Evolutionary conservation across 2,888 invertebrate species (phyloP), one percentile per base, ranked within the genome.

Genomic region (Trichacis sp.): DNA sequence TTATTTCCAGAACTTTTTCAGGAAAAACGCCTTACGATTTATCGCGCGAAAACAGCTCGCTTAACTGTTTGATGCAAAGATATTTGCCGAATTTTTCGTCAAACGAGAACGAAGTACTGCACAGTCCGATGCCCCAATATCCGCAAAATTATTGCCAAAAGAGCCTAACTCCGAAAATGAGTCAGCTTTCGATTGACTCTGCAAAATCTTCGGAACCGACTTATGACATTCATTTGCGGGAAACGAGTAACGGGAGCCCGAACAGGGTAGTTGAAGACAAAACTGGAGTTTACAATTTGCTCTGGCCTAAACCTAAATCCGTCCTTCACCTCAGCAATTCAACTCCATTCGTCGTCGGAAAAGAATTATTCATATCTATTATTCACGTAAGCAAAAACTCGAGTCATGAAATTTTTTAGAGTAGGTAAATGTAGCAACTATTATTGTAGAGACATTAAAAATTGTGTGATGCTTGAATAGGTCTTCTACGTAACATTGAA

Each of bases 281-380:
- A 70, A 72, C 74, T 17, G 72, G 78, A 3, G 69, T 82, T 64
- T 83, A 80, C 65, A 76, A 70, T 60, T 68, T 83, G 9, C 72
- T 90, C 38, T 90, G 90, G 89, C 90, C 90, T 1, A 87, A 87
- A 65, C 89, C 89, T 0, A 88, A 88, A 74, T 85, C 85, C 53
- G 84, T 90, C 20, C 77, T 86, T 9, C 87, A 88, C 72, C 79
- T 87, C 8, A 84, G 85, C 46, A 87, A 78, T 64, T 69, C 86
- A 11, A 79, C 80, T 0, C 77, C 85, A 3, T 86, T 87, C 64
- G 77, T 82, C 20, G 81, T 82, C 42, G 83, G 83, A n/a, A 86
- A 86, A 57, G 82, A 85, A 66, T 78, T 87, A 54, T 84, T 84
- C 65, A 84, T 87, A 71, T 85, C 86, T 11, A 85, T 86, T 51